phyloP scores from a whole-genome alignment of 2,888 invertebrate species.

The Trilocha varians region DNA sequence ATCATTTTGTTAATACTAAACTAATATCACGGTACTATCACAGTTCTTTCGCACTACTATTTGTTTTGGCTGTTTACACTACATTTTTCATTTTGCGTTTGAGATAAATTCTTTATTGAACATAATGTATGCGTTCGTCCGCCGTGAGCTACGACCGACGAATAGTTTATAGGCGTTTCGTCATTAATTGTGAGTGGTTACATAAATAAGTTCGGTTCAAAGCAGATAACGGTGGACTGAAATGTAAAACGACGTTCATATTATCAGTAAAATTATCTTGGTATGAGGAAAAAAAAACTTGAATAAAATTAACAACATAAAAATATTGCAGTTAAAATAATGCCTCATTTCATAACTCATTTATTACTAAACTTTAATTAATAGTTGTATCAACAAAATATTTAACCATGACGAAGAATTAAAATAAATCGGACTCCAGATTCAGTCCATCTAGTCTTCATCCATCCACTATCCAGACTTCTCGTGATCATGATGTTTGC shows the following conservation, averaged over 20 bases:
- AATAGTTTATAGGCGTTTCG: slow-evolving; percentile 14
- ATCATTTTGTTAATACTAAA: slow-evolving; percentile 40
- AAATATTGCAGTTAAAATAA: too few relatives aligned
- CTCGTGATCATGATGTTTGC: too few relatives aligned
- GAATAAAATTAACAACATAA: too few relatives aligned
- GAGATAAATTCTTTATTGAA: slow-evolving; percentile 2
- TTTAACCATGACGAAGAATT: too few relatives aligned
- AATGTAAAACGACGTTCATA: slow-evolving; percentile 2
- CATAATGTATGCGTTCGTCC: slow-evolving; percentile 16
- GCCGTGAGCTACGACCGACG: slow-evolving; percentile 14
- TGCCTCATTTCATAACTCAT: too few relatives aligned
- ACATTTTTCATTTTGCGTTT: slow-evolving; percentile 10
- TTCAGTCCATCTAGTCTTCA: too few relatives aligned
- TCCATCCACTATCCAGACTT: too few relatives aligned
- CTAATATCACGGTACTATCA: slow-evolving; percentile 51
- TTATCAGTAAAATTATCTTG: not conserved
- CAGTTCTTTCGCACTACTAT: slow-evolving; percentile 25
- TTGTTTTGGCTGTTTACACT: slow-evolving; percentile 3
- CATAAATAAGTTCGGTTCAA: slow-evolving; percentile 30
- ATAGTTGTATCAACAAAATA: too few relatives aligned
- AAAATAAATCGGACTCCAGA: too few relatives aligned
- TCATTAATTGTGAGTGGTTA: slow-evolving; percentile 18
- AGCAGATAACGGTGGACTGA: slow-evolving; percentile 28
- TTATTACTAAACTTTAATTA: too few relatives aligned
- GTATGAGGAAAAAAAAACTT: too few relatives aligned